These are phyloP conservation scores for Polyploca ridens DNA, from an alignment of 2,888 invertebrate species.

Conservation along the genomic window DNA sequence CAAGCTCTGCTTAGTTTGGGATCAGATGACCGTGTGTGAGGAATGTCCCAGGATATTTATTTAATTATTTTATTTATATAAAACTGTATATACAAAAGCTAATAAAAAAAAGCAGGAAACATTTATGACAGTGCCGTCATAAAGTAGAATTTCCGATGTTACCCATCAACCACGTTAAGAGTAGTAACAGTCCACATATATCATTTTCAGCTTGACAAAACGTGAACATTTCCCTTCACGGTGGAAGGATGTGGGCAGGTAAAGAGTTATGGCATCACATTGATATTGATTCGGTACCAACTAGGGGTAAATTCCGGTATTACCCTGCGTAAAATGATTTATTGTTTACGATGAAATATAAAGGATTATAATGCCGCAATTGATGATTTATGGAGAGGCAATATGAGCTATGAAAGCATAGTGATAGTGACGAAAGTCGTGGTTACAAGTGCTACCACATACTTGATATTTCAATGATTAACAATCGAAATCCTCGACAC, in stretches of 20 bases:
- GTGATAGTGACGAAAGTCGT: too few species aligned
- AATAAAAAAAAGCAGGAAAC: background rate
- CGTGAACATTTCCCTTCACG: slow-evolving; percentile 1
- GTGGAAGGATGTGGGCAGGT: slow-evolving; percentile 8
- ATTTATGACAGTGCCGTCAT: background rate
- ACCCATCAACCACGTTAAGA: background rate
- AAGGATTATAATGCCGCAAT: too few species aligned
- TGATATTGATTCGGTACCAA: background rate
- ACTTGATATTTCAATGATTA: too few species aligned
- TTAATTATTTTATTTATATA: too few species aligned
- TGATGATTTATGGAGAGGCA: too few species aligned
- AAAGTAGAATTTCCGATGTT: background rate
- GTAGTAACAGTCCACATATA: slow-evolving; percentile 9
- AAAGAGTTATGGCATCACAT: background rate
- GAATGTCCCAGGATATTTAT: too few species aligned
- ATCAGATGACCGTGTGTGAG: too few species aligned
- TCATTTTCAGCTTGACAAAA: slow-evolving; percentile 18
- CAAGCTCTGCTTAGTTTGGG: too few species aligned
- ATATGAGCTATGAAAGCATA: too few species aligned
- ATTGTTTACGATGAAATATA: background rate
- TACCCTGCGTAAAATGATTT: background rate
- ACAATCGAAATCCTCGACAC: too few species aligned
- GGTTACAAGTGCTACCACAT: too few species aligned
- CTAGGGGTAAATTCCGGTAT: background rate
- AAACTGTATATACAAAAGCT: too few species aligned